Percentiles rank a stretch among this genome's conserved stretches.
phyloP scores from a whole-genome alignment of 2,797 vertebrate genomes.

The Rhynchonycteris naso region DNA sequence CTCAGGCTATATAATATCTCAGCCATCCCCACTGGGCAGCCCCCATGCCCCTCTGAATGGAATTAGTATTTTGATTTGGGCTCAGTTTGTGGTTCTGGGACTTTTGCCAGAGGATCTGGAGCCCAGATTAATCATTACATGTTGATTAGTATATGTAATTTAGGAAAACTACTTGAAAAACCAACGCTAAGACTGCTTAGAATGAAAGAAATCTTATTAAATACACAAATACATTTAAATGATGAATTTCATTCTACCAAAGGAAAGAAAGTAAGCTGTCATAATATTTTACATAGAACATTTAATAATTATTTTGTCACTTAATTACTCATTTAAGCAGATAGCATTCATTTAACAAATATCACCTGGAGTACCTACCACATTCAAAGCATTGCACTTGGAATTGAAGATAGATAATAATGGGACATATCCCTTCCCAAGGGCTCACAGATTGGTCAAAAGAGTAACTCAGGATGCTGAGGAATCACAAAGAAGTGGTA shows the following conservation, averaged over 20 bases:
- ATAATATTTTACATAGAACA: background rate
- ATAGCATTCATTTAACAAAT: conserved; percentile 11
- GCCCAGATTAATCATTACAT: conserved; percentile 7
- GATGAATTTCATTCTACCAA: conserved; percentile 41
- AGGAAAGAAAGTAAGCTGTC: background rate
- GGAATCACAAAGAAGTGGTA: background rate
- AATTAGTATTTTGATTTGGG: conserved; percentile 54
- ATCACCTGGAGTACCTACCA: background rate
- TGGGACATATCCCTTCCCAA: background rate
- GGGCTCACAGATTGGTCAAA: background rate
- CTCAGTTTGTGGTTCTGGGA: background rate
- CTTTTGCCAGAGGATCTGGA: conserved; percentile 24
- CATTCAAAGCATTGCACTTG: background rate
- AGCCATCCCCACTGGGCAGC: background rate
- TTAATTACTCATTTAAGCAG: conserved; percentile 37
- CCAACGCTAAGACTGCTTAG: background rate
- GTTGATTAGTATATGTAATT: conserved; percentile 22
- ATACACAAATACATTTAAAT: conserved; percentile 33
- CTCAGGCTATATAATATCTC: background rate
- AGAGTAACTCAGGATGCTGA: background rate
- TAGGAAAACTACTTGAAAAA: conserved; percentile 57
- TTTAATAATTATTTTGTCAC: background rate
- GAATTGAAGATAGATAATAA: background rate
- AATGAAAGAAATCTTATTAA: conserved; percentile 38
- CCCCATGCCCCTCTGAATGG: background rate